Percentiles rank a stretch among this genome's conserved stretches.
Evolutionary conservation across 1,140 invertebrate genomes (phyloP).

Genomic region (Leucophenga varia): DNA sequence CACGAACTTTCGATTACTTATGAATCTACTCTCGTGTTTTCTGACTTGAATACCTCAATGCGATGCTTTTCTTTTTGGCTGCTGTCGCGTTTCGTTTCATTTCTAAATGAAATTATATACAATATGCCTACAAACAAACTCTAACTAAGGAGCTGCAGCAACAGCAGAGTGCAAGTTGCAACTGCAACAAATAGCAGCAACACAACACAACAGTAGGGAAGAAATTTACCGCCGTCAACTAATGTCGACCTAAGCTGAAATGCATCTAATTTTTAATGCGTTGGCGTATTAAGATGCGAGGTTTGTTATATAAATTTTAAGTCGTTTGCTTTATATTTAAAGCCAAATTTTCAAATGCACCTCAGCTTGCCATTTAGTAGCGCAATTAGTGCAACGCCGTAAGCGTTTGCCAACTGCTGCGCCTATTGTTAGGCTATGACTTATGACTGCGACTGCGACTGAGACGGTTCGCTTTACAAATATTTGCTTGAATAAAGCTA

Average conservation of each 20-base stretch:
- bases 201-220: too few species aligned
- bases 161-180: background rate
- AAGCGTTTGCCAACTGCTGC: background rate
- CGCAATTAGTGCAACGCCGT: slow-evolving; percentile 40
- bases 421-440: slow-evolving; percentile 33
- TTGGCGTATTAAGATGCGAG: slow-evolving; percentile 29
- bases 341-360: slow-evolving; percentile 16
- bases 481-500: slow-evolving; percentile 27
- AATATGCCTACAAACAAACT: slow-evolving; percentile 28
- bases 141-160: background rate
- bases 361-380: slow-evolving; percentile 38
- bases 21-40: too few species aligned
- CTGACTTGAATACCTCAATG: too few species aligned
- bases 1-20: too few species aligned
- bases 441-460: slow-evolving; percentile 22
- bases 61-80: background rate
- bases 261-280: slow-evolving; percentile 42
- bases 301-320: slow-evolving; percentile 15
- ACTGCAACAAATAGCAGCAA: background rate
- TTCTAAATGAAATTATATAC: slow-evolving; percentile 54
- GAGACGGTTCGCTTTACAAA: too few species aligned
- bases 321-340: slow-evolving; percentile 5
- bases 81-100: slow-evolving; percentile 29
- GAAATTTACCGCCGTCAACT: too few species aligned
- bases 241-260: too few species aligned